phyloP scores from a whole-genome alignment of 1,140 invertebrate species.

The Popillia japonica region DNA sequence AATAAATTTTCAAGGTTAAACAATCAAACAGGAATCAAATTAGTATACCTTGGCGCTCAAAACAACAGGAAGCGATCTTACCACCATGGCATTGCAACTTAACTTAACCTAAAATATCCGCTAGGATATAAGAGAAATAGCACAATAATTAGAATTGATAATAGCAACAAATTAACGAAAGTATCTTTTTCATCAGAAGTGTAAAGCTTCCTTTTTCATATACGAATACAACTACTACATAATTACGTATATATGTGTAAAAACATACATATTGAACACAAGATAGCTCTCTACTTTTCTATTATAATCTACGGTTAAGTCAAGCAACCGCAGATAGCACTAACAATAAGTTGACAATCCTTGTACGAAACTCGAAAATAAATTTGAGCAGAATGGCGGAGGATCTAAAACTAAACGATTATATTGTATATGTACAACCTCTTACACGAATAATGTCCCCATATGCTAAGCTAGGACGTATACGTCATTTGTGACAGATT shows the following conservation, averaged over 20 bases:
- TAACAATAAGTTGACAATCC: slow-evolving; percentile 21
- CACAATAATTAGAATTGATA: neutral
- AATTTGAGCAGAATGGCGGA: neutral
- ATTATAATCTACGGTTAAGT: slow-evolving; percentile 1
- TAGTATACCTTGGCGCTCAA: too few species aligned
- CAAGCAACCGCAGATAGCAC: neutral
- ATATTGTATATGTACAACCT: neutral
- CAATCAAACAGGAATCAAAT: too few species aligned
- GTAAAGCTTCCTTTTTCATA: neutral
- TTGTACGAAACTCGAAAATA: slow-evolving; percentile 22
- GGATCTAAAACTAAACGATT: slow-evolving; percentile 11
- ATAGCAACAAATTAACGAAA: neutral
- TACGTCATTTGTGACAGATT: too few species aligned
- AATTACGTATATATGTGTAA: neutral
- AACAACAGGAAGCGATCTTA: too few species aligned
- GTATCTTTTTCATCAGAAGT: neutral
- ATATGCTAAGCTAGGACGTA: too few species aligned
- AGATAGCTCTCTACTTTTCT: slow-evolving; percentile 9
- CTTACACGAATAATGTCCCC: too few species aligned
- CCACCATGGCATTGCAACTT: too few species aligned
- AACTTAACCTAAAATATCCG: neutral
- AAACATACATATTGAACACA: neutral
- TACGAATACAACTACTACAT: slow-evolving; percentile 7
- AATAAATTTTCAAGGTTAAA: too few species aligned
- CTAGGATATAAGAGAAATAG: neutral